Evolutionary conservation across 2,113 vertebrate species (phyloP).

Genomic region (Ptilonorhynchus violaceus): DNA sequence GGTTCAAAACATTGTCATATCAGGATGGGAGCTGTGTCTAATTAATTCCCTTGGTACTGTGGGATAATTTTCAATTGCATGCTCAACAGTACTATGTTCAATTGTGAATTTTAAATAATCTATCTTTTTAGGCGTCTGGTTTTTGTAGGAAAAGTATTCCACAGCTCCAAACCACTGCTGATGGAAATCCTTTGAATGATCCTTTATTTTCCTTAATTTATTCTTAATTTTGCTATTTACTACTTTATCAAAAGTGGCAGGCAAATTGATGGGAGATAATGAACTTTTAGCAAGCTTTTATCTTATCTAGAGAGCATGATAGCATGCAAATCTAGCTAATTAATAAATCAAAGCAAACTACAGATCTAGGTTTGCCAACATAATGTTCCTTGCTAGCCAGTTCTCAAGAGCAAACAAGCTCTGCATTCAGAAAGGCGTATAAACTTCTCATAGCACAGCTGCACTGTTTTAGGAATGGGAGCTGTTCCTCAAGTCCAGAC

Average conservation of each 20-base stretch:
- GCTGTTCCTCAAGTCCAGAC: not conserved
- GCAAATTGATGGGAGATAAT: not conserved
- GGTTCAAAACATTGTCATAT: not conserved
- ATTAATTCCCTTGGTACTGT: not conserved
- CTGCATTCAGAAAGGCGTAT: not conserved
- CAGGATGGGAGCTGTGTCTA: not conserved
- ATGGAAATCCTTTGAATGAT: not conserved
- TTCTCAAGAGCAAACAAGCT: not conserved
- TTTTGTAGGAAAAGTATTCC: not conserved
- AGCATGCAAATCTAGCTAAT: not conserved
- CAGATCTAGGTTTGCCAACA: not conserved
- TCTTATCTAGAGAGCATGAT: not conserved
- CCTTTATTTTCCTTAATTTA: not conserved
- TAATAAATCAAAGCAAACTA: slow-evolving; percentile 1
- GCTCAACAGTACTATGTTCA: not conserved
- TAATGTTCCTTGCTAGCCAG: not conserved
- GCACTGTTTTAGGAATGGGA: not conserved
- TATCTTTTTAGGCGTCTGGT: not conserved
- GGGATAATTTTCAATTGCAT: not conserved
- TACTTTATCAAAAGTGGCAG: not conserved
- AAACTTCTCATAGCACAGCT: not conserved
- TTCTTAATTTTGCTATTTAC: not conserved
- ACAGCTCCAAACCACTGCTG: not conserved
- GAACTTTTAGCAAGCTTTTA: not conserved
- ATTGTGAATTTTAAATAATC: not conserved